Evolutionary conservation across 2,113 vertebrate species (phyloP).

Genomic region (Microtus montanus): DNA sequence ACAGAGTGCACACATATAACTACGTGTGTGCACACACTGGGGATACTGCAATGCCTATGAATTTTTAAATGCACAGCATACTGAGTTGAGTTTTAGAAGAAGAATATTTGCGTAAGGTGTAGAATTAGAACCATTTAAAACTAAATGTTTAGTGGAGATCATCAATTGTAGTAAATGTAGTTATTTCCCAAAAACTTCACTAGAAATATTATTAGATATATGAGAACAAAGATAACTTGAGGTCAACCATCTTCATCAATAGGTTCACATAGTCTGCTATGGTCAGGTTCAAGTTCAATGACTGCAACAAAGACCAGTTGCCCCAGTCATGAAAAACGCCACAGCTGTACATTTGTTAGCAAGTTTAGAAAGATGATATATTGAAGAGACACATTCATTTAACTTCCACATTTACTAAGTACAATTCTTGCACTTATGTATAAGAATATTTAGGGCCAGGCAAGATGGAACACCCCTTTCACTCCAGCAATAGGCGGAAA

Average conservation of each 20-base stretch:
- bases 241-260: not conserved
- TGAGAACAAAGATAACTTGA: not conserved
- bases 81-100: not conserved
- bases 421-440: not conserved
- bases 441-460: not conserved
- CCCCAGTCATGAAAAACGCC: not conserved
- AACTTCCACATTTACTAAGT: not conserved
- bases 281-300: not conserved
- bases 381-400: not conserved
- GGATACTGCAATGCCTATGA: not conserved
- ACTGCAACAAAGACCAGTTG: not conserved
- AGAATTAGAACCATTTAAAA: not conserved
- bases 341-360: not conserved
- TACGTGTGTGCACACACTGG: not conserved
- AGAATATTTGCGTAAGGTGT: not conserved
- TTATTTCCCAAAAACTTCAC: not conserved
- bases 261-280: not conserved
- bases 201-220: slow-evolving; percentile 4
- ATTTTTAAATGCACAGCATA: not conserved
- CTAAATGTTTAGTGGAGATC: not conserved
- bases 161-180: not conserved
- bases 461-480: not conserved
- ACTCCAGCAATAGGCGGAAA: too few species aligned
- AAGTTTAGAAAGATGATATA: not conserved
- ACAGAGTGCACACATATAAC: too few species aligned